Evolutionary conservation across 2,888 invertebrate genomes (phyloP), one percentile per base, ranked within the genome.

Genomic region (Spilosoma lubricipeda): DNA sequence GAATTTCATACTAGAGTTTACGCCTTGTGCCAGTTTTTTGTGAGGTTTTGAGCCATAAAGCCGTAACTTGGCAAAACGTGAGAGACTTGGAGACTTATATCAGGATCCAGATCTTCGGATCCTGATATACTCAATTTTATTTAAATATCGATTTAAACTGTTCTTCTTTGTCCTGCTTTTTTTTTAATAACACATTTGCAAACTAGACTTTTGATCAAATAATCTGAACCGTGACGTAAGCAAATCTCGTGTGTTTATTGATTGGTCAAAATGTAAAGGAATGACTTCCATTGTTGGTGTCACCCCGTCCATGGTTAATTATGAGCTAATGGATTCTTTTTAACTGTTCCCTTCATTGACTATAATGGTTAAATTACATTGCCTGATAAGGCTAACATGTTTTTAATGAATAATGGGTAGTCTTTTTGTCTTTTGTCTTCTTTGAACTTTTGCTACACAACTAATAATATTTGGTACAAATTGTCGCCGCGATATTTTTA

Each of bases 361-460:
- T 64, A 72, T 72, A 73, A 77, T 79, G 73, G 45, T 68, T 23
- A 39, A 71, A 39, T 76, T 27, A 33, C 70, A 66, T 77, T 73
- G 63, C 48, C n/a, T 70, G 48, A 74, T 75, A 0, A 18, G 48
- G 15, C 18, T 48, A 3, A 48, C 15, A 48, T 48, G 18, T 39
- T 7, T 39, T 39, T 39, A 1, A 33, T 33, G 4, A 33, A 33
- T 33, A 33, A 33, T 33, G 39, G n/a, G n/a, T n/a, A n/a, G n/a
- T n/a, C n/a, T n/a, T n/a, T n/a, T n/a, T n/a, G n/a, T n/a, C n/a
- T n/a, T n/a, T n/a, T n/a, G n/a, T n/a, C n/a, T n/a, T n/a, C n/a
- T n/a, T 36, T 36, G 8, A 36, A 36, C 3, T 36, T 45, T 45
- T 45, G 15, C 45, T 2, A 45, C 3, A 45, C 45, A 45, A 45